A percentile compares a stretch with the other conserved stretches of the same genome.
Conservation (phyloP, 2,888 invertebrate genomes). For the Rhingia rostrata region DNA sequence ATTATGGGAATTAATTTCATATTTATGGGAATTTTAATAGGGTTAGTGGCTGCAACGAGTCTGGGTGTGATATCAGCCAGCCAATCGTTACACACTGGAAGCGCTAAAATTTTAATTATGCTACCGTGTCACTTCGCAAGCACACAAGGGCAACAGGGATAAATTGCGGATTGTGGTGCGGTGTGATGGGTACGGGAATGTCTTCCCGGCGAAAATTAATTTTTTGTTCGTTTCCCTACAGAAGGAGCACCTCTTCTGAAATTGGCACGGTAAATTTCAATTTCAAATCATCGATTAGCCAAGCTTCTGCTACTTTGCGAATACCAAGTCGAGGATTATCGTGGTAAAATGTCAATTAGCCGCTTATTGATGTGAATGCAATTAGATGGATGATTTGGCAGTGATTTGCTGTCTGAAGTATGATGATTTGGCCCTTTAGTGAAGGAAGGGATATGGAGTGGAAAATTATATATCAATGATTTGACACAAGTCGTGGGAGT, state of each 20-base stretch:
- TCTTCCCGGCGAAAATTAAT: constrained; percentile 29
- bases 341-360: constrained; percentile 69
- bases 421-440: background rate
- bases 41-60: constrained; percentile 49
- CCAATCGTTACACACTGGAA: constrained; percentile 50
- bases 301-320: constrained; percentile 22
- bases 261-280: constrained; percentile 65
- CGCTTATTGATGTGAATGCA: constrained; percentile 65
- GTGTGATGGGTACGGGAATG: background rate
- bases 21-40: constrained; percentile 71
- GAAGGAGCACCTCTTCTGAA: constrained; percentile 20
- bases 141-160: constrained; percentile 14
- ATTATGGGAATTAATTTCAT: constrained; percentile 74
- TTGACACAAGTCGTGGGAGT: background rate
- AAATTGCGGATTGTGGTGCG: constrained; percentile 9
- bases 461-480: constrained; percentile 30
- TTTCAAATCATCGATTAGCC: constrained; percentile 66
- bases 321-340: constrained; percentile 40
- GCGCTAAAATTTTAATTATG: constrained; percentile 69
- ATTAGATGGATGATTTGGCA: constrained; percentile 60
- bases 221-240: constrained; percentile 24
- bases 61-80: constrained; percentile 17
- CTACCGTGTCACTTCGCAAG: constrained; percentile 47
- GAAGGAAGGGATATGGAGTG: constrained; percentile 13
- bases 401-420: background rate